Evolutionary conservation across 2,888 invertebrate genomes (phyloP), one percentile per base, ranked within the genome.

Genomic region (Orthosia cruda): DNA sequence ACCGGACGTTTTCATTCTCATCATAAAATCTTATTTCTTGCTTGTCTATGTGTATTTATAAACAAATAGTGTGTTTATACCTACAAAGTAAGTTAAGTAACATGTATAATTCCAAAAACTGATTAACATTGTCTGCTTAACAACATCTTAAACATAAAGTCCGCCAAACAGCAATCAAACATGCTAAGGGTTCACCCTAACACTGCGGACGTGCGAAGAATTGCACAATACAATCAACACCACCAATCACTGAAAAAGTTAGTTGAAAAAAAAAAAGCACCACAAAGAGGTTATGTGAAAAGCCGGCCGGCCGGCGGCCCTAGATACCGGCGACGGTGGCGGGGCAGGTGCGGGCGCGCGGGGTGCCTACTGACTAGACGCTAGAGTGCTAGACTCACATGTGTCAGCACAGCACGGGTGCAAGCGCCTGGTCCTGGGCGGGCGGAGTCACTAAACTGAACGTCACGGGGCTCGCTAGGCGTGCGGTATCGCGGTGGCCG

Each of bases 401-500:
- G 94, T 92, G 89, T 93, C 90, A 89, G 92, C 90, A 89, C 91
- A 88, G 87, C 61, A 45, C 61, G 91, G 91, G 91, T 90, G 92
- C 89, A 87, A 91, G 88, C 87, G 91, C 93, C 93, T 93, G 94
- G 90, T 92, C 91, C 91, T 92, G 91, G 93, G 93, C 91, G 92
- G 92, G 92, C 92, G 91, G 92, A 83, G 91, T 87, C 92, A 93
- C 93, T 87, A 89, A 92, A 93, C 91, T 90, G 92, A 91, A 92
- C 92, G 88, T 89, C 89, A 87, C 87, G 84, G 87, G 80, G 84
- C 74, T 89, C 88, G 88, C 90, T 83, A 78, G 72, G 80, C 85
- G 87, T 81, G 83, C 88, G 89, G 85, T 90, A 86, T 94, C 94
- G 95, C 95, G 95, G 91, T 95, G 96, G 96, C 96, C 96, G 96